phyloP scores from a whole-genome alignment of 1,140 invertebrate species.

The Hyles vespertilio region DNA sequence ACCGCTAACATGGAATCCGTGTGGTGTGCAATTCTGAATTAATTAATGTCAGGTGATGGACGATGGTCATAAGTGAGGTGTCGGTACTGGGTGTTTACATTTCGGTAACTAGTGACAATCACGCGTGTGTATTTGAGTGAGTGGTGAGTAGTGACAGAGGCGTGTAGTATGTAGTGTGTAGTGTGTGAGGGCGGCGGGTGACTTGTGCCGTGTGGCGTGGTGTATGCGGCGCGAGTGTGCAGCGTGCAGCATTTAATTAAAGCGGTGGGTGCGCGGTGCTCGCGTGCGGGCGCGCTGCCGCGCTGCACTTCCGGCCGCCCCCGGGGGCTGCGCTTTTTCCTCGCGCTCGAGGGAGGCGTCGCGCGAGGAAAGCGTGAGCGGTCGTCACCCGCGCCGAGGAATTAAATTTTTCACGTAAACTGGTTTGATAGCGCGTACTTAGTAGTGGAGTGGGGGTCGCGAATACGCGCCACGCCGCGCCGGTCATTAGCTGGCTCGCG shows the following conservation, averaged over 20 bases:
- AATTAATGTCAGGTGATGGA: background rate
- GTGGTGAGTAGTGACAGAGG: constrained; percentile 39
- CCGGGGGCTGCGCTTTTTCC: constrained; percentile 64
- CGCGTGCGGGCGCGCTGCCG: constrained; percentile 59
- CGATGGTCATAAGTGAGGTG: background rate
- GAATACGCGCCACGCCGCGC: constrained; percentile 51
- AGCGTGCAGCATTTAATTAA: constrained; percentile 67
- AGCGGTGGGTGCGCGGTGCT: constrained; percentile 62
- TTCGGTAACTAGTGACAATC: background rate
- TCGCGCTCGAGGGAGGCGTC: constrained; percentile 40
- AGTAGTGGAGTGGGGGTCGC: constrained; percentile 65
- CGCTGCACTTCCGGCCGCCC: constrained; percentile 65
- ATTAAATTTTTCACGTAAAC: constrained; percentile 74
- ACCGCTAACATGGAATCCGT: background rate
- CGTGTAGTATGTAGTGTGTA: too few relatives aligned
- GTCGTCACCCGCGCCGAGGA: constrained; percentile 64
- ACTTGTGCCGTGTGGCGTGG: too few relatives aligned
- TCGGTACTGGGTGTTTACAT: constrained; percentile 1
- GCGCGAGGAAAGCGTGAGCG: constrained; percentile 64
- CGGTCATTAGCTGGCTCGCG: constrained; percentile 64
- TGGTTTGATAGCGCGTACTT: constrained; percentile 66
- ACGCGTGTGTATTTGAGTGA: constrained; percentile 8
- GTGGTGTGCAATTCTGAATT: background rate
- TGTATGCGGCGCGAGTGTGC: constrained; percentile 8
- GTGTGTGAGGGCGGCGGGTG: too few relatives aligned